Base-by-base conservation (phyloP, 2,113 vertebrate genomes). In the Paramormyrops kingsleyae region DNA sequence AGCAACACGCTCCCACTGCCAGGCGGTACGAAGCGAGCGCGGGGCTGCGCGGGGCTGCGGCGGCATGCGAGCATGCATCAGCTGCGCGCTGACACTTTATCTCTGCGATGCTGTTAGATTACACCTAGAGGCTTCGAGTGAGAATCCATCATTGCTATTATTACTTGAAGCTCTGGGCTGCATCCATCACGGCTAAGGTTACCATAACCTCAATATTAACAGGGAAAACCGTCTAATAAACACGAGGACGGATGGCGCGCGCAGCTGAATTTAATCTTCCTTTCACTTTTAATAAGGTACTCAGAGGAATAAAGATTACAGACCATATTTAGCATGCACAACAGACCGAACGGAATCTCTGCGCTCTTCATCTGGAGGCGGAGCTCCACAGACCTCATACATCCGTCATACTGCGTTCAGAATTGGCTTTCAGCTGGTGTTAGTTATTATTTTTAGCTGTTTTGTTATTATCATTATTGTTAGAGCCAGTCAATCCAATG, bases 61-160 rank as follows among this genome's bases (percentile, higher is more conserved):
- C 93, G 95, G 94, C 94, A 94, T 93, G 88, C 91, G 94, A 95
- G 96, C 94, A 95, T 96, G 94, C 95, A 93, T 95, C 94, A 94
- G 93, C 94, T 59, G 89, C 93, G 49, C 93, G 88, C 93, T 94
- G 95, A 92, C 95, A 96, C 96, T 96, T 96, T 96, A 96, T 96
- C 96, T 95, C 94, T 89, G 91, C 92, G 93, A 94, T 95, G 94
- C 95, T 93, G 95, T 95, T 95, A 95, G 95, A 96, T 96, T 96
- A 96, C 95, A 96, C 96, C 96, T 96, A 95, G 93, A 95, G 96
- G 96, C 96, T 95, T 97, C 95, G 95, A 95, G 94, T 95, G 95
- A 94, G 95, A 96, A 96, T 97, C 96, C 96, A 97, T 97, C 96
- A 96, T 96, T 94, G 95, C 96, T 97, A 97, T 97, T 97, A 97